Percentiles rank a stretch among this genome's conserved stretches.
Evolutionary conservation across 2,888 invertebrate genomes (phyloP).

Genomic region (Mesorhabditis belari): DNA sequence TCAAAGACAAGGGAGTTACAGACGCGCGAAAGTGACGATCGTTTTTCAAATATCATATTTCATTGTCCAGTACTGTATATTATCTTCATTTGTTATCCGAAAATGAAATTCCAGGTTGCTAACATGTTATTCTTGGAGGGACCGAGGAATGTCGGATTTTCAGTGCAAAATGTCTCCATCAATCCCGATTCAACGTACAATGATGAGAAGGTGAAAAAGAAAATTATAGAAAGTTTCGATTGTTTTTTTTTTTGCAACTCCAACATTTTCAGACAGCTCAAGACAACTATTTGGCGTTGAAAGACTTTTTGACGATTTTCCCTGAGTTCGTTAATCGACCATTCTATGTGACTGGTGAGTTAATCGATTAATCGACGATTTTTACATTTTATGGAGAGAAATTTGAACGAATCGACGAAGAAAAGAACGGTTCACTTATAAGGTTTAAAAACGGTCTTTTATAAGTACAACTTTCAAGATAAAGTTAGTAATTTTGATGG

Average conservation of each 20-base stretch:
- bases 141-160: slow-evolving; percentile 59
- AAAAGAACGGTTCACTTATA: too few species aligned
- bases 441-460: too few species aligned
- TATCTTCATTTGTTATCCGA: neutral
- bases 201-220: slow-evolving; percentile 20
- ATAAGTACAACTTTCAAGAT: too few species aligned
- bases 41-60: too few species aligned
- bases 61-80: neutral
- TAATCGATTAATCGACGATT: neutral
- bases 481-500: too few species aligned
- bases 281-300: slow-evolving; percentile 56
- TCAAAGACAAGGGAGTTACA: too few species aligned
- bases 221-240: neutral
- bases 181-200: slow-evolving; percentile 28
- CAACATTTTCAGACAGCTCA: slow-evolving; percentile 51
- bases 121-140: slow-evolving; percentile 59
- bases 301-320: slow-evolving; percentile 56
- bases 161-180: slow-evolving; percentile 40
- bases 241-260: neutral
- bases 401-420: too few species aligned
- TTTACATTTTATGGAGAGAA: too few species aligned
- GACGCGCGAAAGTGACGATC: too few species aligned
- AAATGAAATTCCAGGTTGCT: slow-evolving; percentile 50
- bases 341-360: slow-evolving; percentile 51
- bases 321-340: slow-evolving; percentile 55